A percentile compares a stretch with the other conserved stretches of the same genome.
phyloP scores from a whole-genome alignment of 2,888 invertebrate genomes.

The Synanthedon tipuliformis region DNA sequence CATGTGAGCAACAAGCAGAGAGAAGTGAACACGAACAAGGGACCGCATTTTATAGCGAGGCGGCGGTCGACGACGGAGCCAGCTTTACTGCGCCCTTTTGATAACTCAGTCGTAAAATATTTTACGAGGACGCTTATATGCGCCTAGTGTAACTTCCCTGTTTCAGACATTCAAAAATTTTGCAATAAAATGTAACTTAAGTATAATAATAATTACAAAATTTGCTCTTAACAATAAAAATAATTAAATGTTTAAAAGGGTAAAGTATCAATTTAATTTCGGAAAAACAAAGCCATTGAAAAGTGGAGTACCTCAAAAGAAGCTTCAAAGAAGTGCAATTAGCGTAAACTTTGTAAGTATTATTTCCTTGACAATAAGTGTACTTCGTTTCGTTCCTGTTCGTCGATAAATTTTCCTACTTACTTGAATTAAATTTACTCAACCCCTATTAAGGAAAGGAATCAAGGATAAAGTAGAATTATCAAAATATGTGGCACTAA shows the following conservation, averaged over 20 bases:
- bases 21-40: neutral
- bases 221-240: neutral
- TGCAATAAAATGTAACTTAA: neutral
- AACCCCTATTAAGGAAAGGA: too few species aligned
- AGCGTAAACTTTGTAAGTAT: too few species aligned
- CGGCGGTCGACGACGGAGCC: constrained; percentile 22
- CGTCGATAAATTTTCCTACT: too few species aligned
- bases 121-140: constrained; percentile 51
- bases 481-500: too few species aligned
- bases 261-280: neutral
- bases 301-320: neutral
- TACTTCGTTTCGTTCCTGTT: too few species aligned
- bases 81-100: constrained; percentile 50
- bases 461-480: too few species aligned
- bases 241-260: neutral
- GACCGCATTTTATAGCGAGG: constrained; percentile 32
- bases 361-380: too few species aligned
- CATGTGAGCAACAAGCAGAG: neutral
- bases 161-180: constrained; percentile 2
- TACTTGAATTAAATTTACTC: too few species aligned
- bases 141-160: constrained; percentile 31
- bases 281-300: neutral
- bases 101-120: constrained; percentile 51
- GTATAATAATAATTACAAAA: neutral
- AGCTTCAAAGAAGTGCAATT: neutral